These are phyloP conservation scores for Lophius piscatorius DNA, from an alignment of 2,113 vertebrate genomes.

Conservation along the genomic window DNA sequence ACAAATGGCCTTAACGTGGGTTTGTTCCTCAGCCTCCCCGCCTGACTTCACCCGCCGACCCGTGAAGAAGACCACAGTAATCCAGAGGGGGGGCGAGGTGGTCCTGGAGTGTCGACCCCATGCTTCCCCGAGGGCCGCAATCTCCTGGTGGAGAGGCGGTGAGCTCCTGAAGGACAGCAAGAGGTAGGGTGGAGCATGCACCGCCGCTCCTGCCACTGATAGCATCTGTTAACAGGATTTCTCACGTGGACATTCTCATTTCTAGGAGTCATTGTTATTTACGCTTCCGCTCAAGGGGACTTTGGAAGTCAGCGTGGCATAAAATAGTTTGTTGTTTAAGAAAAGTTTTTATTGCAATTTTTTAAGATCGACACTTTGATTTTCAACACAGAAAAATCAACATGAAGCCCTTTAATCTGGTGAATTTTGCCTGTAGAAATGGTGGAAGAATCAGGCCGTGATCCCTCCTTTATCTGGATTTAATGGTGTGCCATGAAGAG, in stretches of 20 bases:
- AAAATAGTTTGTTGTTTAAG: not conserved
- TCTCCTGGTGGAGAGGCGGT: slow-evolving; percentile 84
- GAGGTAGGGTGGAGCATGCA: slow-evolving; percentile 80
- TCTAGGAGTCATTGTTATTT: slow-evolving; percentile 41
- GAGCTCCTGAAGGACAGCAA: slow-evolving; percentile 77
- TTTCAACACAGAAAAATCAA: not conserved
- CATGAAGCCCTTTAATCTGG: slow-evolving; percentile 14
- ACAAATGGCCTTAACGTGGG: slow-evolving; percentile 20
- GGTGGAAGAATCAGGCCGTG: slow-evolving; percentile 7
- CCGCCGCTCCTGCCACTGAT: slow-evolving; percentile 20
- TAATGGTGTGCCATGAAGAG: slow-evolving; percentile 22
- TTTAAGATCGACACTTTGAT: no score
- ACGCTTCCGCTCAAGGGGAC: slow-evolving; percentile 40
- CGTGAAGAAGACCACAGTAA: slow-evolving; percentile 82
- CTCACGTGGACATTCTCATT: slow-evolving; percentile 30
- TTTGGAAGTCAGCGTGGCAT: slow-evolving; percentile 28
- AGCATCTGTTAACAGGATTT: slow-evolving; percentile 18
- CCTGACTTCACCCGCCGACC: slow-evolving; percentile 87
- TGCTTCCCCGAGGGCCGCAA: slow-evolving; percentile 84
- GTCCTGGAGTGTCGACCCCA: slow-evolving; percentile 83
- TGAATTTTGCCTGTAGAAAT: not conserved
- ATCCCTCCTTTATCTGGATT: not conserved
- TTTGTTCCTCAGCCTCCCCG: slow-evolving; percentile 80
- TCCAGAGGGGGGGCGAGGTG: slow-evolving; percentile 85
- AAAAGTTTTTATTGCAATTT: no score